Base-by-base conservation (phyloP, 2,888 invertebrate genomes). In the Ennomos fuscantarius region DNA sequence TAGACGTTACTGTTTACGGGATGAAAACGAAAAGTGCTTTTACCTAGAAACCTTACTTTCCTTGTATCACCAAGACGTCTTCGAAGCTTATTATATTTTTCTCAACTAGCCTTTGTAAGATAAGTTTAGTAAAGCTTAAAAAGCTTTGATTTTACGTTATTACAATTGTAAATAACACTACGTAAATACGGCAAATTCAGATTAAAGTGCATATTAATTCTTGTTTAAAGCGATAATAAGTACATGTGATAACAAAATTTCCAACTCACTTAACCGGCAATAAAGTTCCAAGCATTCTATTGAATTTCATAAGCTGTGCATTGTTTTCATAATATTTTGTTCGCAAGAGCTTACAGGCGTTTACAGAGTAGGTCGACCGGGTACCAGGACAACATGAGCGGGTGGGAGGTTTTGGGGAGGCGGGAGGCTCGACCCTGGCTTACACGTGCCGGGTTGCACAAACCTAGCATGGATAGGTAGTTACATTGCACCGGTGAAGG, bases 401-500 rank as follows among this genome's bases (percentile, higher is more conserved):
- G 68, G 58, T 49, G 66, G 69, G 70, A 65, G 77, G 66, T 69
- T 40, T 33, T 10, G 63, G 61, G 61, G 55, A 66, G 71, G 69
- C 65, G 66, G 48, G 55, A 37, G 55, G 37, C 42, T 61, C 63
- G 82, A 69, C 82, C 83, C 78, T 79, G 82, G 81, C 82, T 85
- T 85, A 84, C 87, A 85, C 85, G 84, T 78, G 86, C 79, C 75
- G 66, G 48, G 58, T 39, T 54, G 63, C 63, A 72, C 73, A 67
- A 57, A 69, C 68, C 63, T 50, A 55, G 50, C 62, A 71, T 73
- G 74, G 67, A 62, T 76, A 79, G 72, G 75, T 81, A 81, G 78
- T 87, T 86, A 88, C 88, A 86, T 70, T 83, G 86, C 84, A 82
- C 79, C 74, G 76, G 72, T 70, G 87, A 88, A 86, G 86, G 88